Evolutionary conservation across 2,113 vertebrate genomes (phyloP).

Genomic region (Donacobius atricapilla): DNA sequence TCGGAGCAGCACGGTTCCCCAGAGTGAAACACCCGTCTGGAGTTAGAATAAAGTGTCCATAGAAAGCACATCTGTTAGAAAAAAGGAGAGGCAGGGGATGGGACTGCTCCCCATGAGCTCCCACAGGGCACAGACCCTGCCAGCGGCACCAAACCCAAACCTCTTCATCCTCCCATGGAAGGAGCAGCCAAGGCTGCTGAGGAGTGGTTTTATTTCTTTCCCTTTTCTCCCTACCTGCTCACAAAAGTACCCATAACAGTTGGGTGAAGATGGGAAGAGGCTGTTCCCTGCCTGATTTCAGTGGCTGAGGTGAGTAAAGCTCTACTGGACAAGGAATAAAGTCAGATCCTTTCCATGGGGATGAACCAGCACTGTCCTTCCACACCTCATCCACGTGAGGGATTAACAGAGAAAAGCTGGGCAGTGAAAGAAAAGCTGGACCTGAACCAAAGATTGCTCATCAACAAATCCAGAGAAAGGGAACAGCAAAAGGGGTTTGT

Average conservation of each 20-base stretch:
- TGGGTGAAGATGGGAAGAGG: not conserved
- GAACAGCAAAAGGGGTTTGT: not conserved
- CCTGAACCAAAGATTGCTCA: not conserved
- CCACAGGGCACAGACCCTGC: not conserved
- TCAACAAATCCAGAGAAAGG: not conserved
- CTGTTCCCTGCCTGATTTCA: not conserved
- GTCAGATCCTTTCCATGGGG: not conserved
- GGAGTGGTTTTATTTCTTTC: not conserved
- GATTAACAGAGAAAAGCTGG: not conserved
- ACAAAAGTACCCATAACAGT: not conserved
- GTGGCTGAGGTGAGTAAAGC: not conserved
- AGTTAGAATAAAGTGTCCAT: slow-evolving; percentile 9
- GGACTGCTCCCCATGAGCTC: not conserved
- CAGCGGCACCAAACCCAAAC: not conserved
- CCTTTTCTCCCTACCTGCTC: not conserved
- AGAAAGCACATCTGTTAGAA: not conserved
- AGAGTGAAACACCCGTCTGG: slow-evolving; percentile 46
- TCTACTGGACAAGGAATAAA: not conserved
- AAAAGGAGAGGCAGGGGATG: not conserved
- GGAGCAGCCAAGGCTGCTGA: not conserved
- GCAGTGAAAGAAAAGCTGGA: not conserved
- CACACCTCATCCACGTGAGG: not conserved
- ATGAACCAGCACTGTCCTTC: not conserved
- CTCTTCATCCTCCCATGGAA: not conserved
- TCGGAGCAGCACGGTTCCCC: slow-evolving; percentile 25